Evolutionary conservation across 2,113 vertebrate species (phyloP).

Genomic region (Eptatretus burgeri): DNA sequence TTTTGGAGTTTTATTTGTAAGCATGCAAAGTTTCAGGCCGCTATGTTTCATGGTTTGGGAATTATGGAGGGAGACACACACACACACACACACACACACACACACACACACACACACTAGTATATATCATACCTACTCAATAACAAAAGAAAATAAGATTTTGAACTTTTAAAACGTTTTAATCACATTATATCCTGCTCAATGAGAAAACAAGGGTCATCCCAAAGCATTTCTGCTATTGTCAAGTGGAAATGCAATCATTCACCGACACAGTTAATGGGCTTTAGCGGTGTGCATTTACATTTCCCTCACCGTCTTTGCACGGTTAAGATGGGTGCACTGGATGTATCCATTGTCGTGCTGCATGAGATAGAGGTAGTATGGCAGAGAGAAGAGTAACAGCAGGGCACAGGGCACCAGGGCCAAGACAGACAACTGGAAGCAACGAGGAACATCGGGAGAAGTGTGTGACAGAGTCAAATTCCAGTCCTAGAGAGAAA

Average conservation of each 20-base stretch:
- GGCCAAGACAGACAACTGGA: slow-evolving; percentile 53
- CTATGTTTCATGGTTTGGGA: neutral
- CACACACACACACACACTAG: neutral
- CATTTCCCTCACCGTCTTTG: slow-evolving; percentile 36
- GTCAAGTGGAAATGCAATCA: too few species aligned
- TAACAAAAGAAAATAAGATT: too few species aligned
- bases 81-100: neutral
- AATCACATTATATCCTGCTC: too few species aligned
- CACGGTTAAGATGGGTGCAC: slow-evolving; percentile 60
- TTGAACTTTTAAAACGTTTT: too few species aligned
- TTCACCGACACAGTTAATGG: neutral
- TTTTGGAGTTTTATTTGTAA: neutral
- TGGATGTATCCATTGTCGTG: slow-evolving; percentile 55
- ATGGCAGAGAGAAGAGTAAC: slow-evolving; percentile 44
- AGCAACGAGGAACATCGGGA: slow-evolving; percentile 63
- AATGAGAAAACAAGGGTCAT: too few species aligned
- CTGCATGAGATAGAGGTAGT: slow-evolving; percentile 31
- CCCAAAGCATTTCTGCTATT: too few species aligned
- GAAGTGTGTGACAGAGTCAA: slow-evolving; percentile 37
- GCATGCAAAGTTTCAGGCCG: neutral
- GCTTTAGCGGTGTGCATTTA: neutral
- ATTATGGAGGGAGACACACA: neutral
- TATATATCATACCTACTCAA: too few species aligned
- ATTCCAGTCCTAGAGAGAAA: slow-evolving; percentile 38
- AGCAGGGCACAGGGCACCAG: slow-evolving; percentile 67